Percentiles rank a stretch among this genome's conserved stretches.
phyloP scores from a whole-genome alignment of 2,797 vertebrate genomes.

The Tinamus major region DNA sequence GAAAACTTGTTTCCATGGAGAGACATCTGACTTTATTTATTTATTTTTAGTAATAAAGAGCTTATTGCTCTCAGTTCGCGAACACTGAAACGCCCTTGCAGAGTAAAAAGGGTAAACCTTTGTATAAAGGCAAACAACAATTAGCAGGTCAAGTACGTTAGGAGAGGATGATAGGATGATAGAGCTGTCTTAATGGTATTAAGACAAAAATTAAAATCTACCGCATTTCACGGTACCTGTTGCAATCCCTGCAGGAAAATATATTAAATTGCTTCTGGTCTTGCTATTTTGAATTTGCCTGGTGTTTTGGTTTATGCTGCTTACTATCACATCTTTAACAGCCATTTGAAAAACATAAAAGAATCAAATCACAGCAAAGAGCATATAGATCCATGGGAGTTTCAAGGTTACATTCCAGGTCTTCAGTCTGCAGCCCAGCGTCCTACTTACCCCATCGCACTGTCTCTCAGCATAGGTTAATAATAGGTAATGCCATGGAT shows the following conservation, averaged over 20 bases:
- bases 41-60: background rate
- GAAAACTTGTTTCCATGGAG: conserved; percentile 57
- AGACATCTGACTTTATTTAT: background rate
- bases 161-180: background rate
- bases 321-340: background rate
- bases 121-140: background rate
- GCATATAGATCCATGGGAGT: background rate
- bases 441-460: conserved; percentile 42
- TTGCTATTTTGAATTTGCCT: background rate
- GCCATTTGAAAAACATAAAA: background rate
- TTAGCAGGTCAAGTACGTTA: background rate
- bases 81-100: conserved; percentile 3
- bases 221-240: background rate
- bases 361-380: background rate
- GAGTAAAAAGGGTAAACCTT: conserved; percentile 1
- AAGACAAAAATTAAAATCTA: background rate
- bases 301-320: background rate
- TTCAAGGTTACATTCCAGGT: background rate
- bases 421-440: background rate
- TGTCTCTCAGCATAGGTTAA: conserved; percentile 41
- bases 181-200: background rate
- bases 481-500: conserved; percentile 65
- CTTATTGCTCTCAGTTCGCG: background rate
- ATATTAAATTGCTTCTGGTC: background rate
- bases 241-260: background rate